Percentiles rank a stretch among this genome's conserved stretches.
Conservation (phyloP, 2,113 vertebrate species). For the Cryptoleucopteryx plumbea region DNA sequence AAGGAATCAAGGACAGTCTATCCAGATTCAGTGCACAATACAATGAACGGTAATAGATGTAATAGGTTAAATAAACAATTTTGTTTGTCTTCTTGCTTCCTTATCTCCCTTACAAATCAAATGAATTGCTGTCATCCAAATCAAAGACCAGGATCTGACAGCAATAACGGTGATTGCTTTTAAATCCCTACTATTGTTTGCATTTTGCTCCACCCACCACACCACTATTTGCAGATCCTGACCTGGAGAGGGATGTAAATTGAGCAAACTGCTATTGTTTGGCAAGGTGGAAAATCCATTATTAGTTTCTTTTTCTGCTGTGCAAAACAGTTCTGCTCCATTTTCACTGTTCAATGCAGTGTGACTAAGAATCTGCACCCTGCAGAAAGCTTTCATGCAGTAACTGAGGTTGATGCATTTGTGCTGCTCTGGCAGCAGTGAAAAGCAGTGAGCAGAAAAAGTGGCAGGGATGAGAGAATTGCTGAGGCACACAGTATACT, state of each 20-base stretch:
- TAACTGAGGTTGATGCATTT: background rate
- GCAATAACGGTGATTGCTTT: background rate
- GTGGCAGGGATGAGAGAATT: background rate
- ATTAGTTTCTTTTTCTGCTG: background rate
- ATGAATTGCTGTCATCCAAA: background rate
- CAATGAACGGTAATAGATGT: background rate
- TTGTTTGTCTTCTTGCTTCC: background rate
- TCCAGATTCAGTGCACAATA: background rate
- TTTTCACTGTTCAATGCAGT: background rate
- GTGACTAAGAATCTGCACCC: background rate
- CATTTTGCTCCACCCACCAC: background rate
- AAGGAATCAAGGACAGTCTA: background rate
- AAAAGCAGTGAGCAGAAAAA: background rate
- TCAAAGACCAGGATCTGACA: background rate
- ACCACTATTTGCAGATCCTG: background rate
- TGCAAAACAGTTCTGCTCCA: background rate
- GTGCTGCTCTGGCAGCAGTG: background rate
- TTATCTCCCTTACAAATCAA: background rate
- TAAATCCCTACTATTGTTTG: background rate
- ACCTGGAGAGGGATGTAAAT: background rate
- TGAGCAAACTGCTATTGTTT: background rate
- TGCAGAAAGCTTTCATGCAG: constrained; percentile 11
- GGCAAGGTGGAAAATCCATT: background rate
- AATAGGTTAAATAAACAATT: background rate
- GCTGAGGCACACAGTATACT: background rate